phyloP scores from a whole-genome alignment of 2,888 invertebrate species.

The Cheilosia pagana region DNA sequence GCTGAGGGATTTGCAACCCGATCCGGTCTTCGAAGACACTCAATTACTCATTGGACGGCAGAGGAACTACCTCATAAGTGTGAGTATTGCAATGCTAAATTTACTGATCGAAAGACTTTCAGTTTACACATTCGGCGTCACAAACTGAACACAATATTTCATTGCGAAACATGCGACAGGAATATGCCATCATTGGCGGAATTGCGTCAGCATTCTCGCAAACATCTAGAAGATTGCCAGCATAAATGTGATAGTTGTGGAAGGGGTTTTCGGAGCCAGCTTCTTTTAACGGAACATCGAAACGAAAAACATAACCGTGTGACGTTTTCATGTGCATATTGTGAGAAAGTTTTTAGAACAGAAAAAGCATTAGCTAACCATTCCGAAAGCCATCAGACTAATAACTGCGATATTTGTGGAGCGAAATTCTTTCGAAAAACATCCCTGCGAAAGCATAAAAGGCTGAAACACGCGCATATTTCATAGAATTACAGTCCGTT shows the following conservation, averaged over 20 bases:
- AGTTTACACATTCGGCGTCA: constrained; percentile 39
- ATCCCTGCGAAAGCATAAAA: constrained; percentile 57
- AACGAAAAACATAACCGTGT: constrained; percentile 45
- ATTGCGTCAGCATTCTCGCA: constrained; percentile 38
- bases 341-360: constrained; percentile 30
- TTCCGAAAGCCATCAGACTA: background rate
- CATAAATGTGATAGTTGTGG: constrained; percentile 57
- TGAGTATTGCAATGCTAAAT: constrained; percentile 47
- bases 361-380: constrained; percentile 3
- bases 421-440: constrained; percentile 47
- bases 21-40: constrained; percentile 36
- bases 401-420: constrained; percentile 50
- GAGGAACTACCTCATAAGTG: constrained; percentile 49
- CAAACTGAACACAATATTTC: constrained; percentile 21
- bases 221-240: constrained; percentile 27
- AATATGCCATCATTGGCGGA: constrained; percentile 8
- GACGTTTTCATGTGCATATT: constrained; percentile 28
- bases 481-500: background rate
- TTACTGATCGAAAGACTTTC: constrained; percentile 30
- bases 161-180: constrained; percentile 38
- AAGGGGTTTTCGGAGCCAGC: constrained; percentile 19
- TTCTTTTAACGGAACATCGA: constrained; percentile 34
- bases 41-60: constrained; percentile 35
- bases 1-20: constrained; percentile 51
- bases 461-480: constrained; percentile 52